Base-by-base conservation (phyloP, 2,888 invertebrate species). In the Mesoligia furuncula region DNA sequence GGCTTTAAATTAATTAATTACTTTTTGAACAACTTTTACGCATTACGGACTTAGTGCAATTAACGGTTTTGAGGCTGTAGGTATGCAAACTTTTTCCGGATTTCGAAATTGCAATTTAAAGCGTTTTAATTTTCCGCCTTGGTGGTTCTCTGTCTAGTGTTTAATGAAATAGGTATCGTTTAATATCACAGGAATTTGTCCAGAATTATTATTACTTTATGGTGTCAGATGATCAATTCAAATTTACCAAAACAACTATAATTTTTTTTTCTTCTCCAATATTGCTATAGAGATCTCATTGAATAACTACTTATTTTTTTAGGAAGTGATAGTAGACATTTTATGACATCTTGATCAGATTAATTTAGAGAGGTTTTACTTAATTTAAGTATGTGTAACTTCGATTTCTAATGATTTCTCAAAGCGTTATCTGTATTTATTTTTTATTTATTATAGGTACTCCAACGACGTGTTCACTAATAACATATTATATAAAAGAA, bases 11-110 rank as follows among this genome's bases (percentile, higher is more conserved):
- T 57, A 36, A 42, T 64, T 57, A 59, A 65, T 65, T 20, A 31
- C 17, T 64, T 62, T 65, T 31, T 45, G 2, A 39, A 51, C 20
- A 36, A 69, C 11, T 62, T 84, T 75, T 84, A 79, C 39, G 42
- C 20, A 36, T 72, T 61, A 57, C 54, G 68, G 39, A 80, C 24
- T 64, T 5, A 45, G 6, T 59, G 31, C n/a, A 69, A 84, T 82
- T 54, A 78, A 66, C 5, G 15, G 59, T 54, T 69, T 77, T 61
- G 6, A 54, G 54, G n/a, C 27, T 67, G 15, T 24, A n/a, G 1
- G 17, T 6, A 67, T 7, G 67, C 20, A 64, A 64, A 57, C 7
- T 42, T 2, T 69, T 79, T 70, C 54, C 61, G 31, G 24, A 70
- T 78, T 72, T 67, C 20, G 11, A 72, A 48, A 73, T 57, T 45